phyloP scores from a whole-genome alignment of 23 tunicate species.

The Corella eumyota region DNA sequence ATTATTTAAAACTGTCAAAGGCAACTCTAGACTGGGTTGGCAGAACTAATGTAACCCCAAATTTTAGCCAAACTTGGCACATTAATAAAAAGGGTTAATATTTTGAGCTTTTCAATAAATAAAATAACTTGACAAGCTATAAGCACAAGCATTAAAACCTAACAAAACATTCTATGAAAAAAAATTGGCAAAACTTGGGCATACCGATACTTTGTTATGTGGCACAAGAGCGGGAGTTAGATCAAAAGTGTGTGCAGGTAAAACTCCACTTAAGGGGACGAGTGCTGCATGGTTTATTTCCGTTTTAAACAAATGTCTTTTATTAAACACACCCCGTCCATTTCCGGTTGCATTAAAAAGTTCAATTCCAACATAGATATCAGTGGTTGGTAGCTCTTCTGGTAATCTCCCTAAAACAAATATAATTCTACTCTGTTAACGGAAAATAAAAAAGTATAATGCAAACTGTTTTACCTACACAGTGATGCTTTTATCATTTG shows the following conservation, averaged over 20 bases:
- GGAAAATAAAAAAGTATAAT: neutral
- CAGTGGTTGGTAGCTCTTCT: constrained; percentile 24
- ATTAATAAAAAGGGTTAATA: too few species aligned
- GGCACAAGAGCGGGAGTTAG: constrained; percentile 10
- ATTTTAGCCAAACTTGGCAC: too few species aligned
- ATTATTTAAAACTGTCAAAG: too few species aligned
- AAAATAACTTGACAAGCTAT: too few species aligned
- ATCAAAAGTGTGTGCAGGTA: constrained; percentile 39
- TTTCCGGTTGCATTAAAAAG: constrained; percentile 56
- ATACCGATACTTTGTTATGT: too few species aligned
- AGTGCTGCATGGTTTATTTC: constrained; percentile 80
- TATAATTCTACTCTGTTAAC: neutral
- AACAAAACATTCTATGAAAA: too few species aligned
- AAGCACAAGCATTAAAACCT: too few species aligned
- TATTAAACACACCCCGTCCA: constrained; percentile 73
- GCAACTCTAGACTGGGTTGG: too few species aligned
- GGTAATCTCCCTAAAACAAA: constrained; percentile 55
- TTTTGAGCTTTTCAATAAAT: too few species aligned
- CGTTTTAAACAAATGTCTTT: constrained; percentile 67
- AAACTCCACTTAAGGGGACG: constrained; percentile 63
- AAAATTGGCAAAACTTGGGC: too few species aligned
- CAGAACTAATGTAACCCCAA: too few species aligned
- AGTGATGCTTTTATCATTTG: neutral
- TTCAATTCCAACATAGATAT: constrained; percentile 75
- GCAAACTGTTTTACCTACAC: neutral